Percentiles rank a stretch among this genome's conserved stretches.
Evolutionary conservation across 2,888 invertebrate genomes (phyloP).

Genomic region (Cryptocephalus primarius): DNA sequence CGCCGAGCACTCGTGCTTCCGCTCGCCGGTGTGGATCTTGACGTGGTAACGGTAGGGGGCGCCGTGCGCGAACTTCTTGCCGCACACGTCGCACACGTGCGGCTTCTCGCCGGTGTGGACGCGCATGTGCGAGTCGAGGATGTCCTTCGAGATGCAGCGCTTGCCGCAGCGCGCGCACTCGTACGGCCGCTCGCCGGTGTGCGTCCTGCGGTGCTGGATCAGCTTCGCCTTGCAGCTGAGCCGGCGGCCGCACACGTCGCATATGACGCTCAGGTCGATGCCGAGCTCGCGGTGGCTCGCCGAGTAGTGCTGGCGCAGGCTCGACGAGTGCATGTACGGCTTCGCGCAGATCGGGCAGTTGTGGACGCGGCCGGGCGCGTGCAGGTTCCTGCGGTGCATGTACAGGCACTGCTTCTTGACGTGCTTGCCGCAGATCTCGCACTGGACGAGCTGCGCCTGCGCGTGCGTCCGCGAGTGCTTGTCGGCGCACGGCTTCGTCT

Average conservation of each 20-base stretch:
- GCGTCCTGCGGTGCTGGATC: conserved; percentile 25
- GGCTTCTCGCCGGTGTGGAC: conserved; percentile 26
- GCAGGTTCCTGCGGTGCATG: conserved; percentile 9
- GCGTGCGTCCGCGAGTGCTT: conserved; percentile 20
- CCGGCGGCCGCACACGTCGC: conserved; percentile 29
- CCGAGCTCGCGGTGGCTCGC: conserved; percentile 13
- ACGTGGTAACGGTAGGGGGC: conserved; percentile 14
- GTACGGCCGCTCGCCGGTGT: conserved; percentile 22
- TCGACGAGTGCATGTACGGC: conserved; percentile 13
- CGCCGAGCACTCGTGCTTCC: conserved; percentile 9
- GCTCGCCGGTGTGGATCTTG: conserved; percentile 14
- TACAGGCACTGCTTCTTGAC: conserved; percentile 24
- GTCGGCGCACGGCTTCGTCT: conserved; percentile 11
- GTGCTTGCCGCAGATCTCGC: conserved; percentile 38
- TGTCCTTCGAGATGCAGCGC: conserved; percentile 13
- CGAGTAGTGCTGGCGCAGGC: conserved; percentile 22
- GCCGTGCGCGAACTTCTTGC: conserved; percentile 12
- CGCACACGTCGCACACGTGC: conserved; percentile 16
- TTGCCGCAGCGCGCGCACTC: conserved; percentile 11
- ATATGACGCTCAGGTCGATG: conserved; percentile 32
- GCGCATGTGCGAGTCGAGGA: conserved; percentile 21
- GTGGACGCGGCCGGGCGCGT: conserved; percentile 5
- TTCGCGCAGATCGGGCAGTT: conserved; percentile 12
- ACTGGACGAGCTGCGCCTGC: conserved; percentile 36
- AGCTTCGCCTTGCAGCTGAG: conserved; percentile 33